Base-by-base conservation (phyloP, 2,888 invertebrate genomes). In the Ganaspis brasiliensis region DNA sequence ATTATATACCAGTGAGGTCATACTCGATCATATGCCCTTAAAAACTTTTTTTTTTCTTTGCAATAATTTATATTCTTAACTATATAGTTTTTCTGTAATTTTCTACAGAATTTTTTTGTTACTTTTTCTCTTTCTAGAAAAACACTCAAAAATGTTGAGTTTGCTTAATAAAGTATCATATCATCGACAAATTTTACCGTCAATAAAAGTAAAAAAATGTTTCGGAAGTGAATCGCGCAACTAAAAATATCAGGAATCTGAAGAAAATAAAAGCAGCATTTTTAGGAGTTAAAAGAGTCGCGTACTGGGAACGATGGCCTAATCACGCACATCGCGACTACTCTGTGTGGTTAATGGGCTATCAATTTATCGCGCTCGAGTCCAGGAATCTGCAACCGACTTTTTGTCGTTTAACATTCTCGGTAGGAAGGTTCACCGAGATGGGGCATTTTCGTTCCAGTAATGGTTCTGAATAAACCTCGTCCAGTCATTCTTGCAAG, bases 321-420 rank as follows among this genome's bases (percentile, higher is more conserved):
- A 67, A 56, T 35, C 70, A 70, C 70, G 79, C 79, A 72, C 78
- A 81, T 76, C 74, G 67, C 73, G 76, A 73, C 55, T 77, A 76
- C 70, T 78, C 75, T 77, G 78, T 55, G 35, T n/a, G 59, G 73
- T 77, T 81, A 82, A 82, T 81, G 81, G 81, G 79, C 82, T 77
- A 81, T 82, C 79, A 82, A 82, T 81, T 82, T 80, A 81, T 79
- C 77, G 80, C 81, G 67, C 75, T 78, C 76, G 74, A 67, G 72
- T 76, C 49, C 77, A 74, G 75, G 74, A 79, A 77, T 79, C 75
- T 72, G 76, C 71, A 75, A 70, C 73, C 70, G 72, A 73, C 61
- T 77, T 75, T 76, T 76, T 63, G 74, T 77, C 78, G 79, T 77
- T 76, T 78, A 70, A 40, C 73, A 74, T 59, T 74, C 63, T 76